These are phyloP conservation scores for Sceloporus undulatus DNA, from an alignment of 2,113 vertebrate genomes.

Conservation along the genomic window DNA sequence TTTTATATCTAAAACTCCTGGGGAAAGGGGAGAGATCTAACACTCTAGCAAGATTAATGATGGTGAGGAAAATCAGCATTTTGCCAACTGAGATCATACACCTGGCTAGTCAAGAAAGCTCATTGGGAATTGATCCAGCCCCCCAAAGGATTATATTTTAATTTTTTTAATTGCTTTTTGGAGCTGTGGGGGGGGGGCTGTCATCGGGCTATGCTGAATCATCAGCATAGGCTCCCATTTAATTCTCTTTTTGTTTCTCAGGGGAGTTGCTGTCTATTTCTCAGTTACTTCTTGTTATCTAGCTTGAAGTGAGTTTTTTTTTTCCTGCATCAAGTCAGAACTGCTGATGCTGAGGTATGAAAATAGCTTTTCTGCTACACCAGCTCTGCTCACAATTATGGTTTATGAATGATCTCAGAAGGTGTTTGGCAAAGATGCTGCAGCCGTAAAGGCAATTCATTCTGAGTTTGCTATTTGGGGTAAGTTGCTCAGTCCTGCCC, in stretches of 20 bases:
- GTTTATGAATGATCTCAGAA: neutral
- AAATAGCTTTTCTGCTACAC: accelerated
- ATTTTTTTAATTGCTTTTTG: conserved; percentile 43
- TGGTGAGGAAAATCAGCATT: neutral
- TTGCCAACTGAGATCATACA: conserved; percentile 33
- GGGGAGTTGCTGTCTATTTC: conserved; percentile 19
- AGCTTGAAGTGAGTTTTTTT: conserved; percentile 3
- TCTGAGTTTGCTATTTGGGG: neutral
- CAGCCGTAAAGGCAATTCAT: neutral
- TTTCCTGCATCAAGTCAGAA: neutral
- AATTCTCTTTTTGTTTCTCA: conserved; percentile 50
- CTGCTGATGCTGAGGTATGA: neutral
- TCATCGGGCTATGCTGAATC: conserved; percentile 59
- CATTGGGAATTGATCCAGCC: conserved; percentile 47
- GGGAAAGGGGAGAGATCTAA: neutral
- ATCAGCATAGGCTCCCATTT: conserved; percentile 41
- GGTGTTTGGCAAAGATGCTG: neutral
- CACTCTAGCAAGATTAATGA: conserved; percentile 30
- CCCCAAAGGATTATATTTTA: conserved; percentile 45
- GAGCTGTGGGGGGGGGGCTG: neutral
- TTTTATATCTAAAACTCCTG: conserved; percentile 21
- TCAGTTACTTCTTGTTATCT: conserved; percentile 33
- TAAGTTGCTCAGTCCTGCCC: neutral
- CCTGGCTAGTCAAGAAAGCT: conserved; percentile 37
- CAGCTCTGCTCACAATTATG: neutral